Conservation (phyloP, 2,797 vertebrate genomes). For the Lagocephalus sceleratus region DNA sequence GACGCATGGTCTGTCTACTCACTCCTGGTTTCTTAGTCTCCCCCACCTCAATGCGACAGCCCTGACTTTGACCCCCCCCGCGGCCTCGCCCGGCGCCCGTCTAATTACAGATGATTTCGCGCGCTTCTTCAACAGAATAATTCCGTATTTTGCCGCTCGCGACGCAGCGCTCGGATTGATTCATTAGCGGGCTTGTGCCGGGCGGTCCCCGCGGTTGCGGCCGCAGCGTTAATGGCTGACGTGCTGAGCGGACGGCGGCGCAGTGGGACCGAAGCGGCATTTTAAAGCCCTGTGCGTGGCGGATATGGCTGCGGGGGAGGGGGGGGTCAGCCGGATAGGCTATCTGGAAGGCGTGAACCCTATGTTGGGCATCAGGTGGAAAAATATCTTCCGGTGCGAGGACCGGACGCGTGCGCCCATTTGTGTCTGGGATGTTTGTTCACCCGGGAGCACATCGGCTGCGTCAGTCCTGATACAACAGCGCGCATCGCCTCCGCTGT, state of each 20-base stretch:
- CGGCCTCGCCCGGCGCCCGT: no score
- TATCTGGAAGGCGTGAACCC: neutral
- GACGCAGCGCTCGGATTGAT: conserved; percentile 18
- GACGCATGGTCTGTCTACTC: no score
- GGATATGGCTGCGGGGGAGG: conserved; percentile 11
- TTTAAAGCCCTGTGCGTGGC: conserved; percentile 30
- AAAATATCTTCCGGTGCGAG: conserved; percentile 20
- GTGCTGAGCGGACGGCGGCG: conserved; percentile 25
- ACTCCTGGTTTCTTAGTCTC: neutral
- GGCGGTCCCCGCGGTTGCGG: conserved; percentile 24
- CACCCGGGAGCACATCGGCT: neutral
- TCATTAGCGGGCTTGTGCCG: conserved; percentile 32
- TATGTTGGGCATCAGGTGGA: conserved; percentile 13
- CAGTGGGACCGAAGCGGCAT: conserved; percentile 16
- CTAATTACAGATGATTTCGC: no score
- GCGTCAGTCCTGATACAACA: neutral
- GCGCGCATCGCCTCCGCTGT: conserved; percentile 1
- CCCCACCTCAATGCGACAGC: neutral
- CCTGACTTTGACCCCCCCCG: no score
- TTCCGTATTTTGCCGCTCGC: conserved; percentile 15
- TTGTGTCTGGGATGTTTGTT: no score
- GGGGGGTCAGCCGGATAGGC: conserved; percentile 20
- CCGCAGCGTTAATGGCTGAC: conserved; percentile 25
- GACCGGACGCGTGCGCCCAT: conserved; percentile 1
- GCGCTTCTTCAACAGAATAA: neutral